A percentile compares a stretch with the other conserved stretches of the same genome.
Conservation (phyloP, 2,888 invertebrate species). For the Sinodicranocentrus sp. region DNA sequence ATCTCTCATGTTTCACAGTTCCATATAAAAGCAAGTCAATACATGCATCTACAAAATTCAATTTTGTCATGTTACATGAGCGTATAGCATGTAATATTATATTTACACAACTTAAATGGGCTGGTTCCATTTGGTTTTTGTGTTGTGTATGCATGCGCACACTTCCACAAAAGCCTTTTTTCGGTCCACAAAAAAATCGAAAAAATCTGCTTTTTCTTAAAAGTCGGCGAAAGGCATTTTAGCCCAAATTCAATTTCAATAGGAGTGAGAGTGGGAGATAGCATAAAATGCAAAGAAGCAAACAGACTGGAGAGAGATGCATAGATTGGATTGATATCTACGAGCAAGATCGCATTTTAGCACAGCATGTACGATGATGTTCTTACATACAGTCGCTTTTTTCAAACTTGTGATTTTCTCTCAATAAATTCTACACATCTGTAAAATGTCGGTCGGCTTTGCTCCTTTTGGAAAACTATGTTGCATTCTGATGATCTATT, state of each 20-base stretch:
- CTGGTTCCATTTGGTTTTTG: not conserved
- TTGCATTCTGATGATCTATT: not conserved
- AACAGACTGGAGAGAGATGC: not conserved
- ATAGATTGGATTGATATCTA: not conserved
- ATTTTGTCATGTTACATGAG: conserved; percentile 20
- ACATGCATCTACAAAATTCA: conserved; percentile 26
- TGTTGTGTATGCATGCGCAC: not conserved
- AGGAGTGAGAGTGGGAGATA: not conserved
- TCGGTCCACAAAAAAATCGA: not conserved
- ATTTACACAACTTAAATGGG: not conserved
- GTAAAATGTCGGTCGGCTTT: not conserved
- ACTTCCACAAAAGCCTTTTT: not conserved
- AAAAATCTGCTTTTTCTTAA: not conserved
- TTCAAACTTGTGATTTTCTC: not conserved
- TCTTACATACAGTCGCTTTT: not conserved
- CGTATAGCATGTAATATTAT: not conserved
- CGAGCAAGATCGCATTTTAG: not conserved
- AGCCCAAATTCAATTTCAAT: conserved; percentile 19
- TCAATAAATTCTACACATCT: not conserved
- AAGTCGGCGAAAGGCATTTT: conserved; percentile 12
- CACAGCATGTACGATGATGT: not conserved
- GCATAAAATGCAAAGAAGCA: conserved; percentile 24
- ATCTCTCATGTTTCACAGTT: not conserved
- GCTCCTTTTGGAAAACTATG: not conserved
- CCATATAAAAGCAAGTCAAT: not conserved